Evolutionary conservation across 2,797 vertebrate genomes (phyloP), one percentile per base, ranked within the genome.

Genomic region (Malurus leucopterus): DNA sequence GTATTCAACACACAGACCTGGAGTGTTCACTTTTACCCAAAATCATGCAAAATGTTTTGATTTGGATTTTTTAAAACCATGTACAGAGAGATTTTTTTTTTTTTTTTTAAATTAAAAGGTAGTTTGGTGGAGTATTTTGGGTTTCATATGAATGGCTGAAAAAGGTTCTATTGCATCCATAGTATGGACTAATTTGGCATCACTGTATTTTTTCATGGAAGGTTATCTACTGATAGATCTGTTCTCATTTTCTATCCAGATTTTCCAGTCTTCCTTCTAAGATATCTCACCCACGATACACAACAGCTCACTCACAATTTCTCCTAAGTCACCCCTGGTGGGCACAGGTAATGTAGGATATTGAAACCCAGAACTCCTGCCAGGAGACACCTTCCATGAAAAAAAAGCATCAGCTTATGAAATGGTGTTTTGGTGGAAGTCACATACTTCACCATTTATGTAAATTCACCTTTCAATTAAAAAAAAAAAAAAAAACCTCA

Each of bases 61-160:
- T 38, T 64, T 40, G 24, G 3, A 5, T 20, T 38, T 38, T 67
- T 61, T 8, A 54, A 36, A 54, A 47, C 2, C 13, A 38, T 68
- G 8, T 22, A 29, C 3, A 47, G 5, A 54, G 8, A 34, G 3
- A 67, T 22, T 5, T 0, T 32, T 36, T 59, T 14, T 9, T 0
- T 13, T 1, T 7, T 15, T 24, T 47, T 53, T 70, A 24, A 1
- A 17, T n/a, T 13, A 15, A 17, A 51, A 46, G 15, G 40, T 1
- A 1, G 20, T 41, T 70, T 3, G 0, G 13, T 41, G 5, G 58
- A 73, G 49, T 76, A 57, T 43, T 73, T 79, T 38, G 2, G 2
- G n/a, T 86, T 75, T 82, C 46, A 50, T 49, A 47, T 19, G 15
- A 53, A 44, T 50, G 18, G 4, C 11, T 76, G 9, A 54, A 88